A percentile compares a stretch with the other conserved stretches of the same genome.
phyloP scores from a whole-genome alignment of 2,888 invertebrate species.

The Vannuccia rotundouncinata region DNA sequence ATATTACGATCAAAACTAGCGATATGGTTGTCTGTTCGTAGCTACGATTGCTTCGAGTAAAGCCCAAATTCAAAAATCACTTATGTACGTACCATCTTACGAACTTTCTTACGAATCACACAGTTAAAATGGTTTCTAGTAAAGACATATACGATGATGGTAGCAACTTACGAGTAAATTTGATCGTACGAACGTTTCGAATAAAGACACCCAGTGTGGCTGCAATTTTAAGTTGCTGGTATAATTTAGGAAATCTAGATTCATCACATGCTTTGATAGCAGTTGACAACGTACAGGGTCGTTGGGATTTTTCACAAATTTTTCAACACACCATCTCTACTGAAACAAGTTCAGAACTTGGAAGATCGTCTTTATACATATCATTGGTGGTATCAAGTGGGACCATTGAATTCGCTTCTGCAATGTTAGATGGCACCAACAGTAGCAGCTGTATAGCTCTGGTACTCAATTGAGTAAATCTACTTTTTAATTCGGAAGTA shows the following conservation, averaged over 20 bases:
- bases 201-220: slow-evolving; percentile 25
- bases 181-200: too few relatives aligned
- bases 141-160: too few relatives aligned
- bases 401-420: neutral
- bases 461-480: neutral
- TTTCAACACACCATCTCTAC: slow-evolving; percentile 29
- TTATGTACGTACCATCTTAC: too few relatives aligned
- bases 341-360: slow-evolving; percentile 28
- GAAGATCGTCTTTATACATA: slow-evolving; percentile 29
- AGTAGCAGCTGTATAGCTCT: neutral
- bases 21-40: too few relatives aligned
- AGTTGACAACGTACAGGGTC: neutral
- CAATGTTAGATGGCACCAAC: slow-evolving; percentile 9
- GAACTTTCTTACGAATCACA: too few relatives aligned
- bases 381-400: neutral
- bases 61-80: too few relatives aligned
- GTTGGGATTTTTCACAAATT: neutral
- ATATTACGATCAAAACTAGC: too few relatives aligned
- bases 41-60: too few relatives aligned
- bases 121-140: too few relatives aligned
- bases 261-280: slow-evolving; percentile 33
- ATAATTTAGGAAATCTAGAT: slow-evolving; percentile 22
- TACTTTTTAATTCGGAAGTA: neutral
- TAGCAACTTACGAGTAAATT: too few relatives aligned
- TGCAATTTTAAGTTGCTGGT: neutral